phyloP scores from a whole-genome alignment of 23 tunicate genomes.

The Pegea sp. region DNA sequence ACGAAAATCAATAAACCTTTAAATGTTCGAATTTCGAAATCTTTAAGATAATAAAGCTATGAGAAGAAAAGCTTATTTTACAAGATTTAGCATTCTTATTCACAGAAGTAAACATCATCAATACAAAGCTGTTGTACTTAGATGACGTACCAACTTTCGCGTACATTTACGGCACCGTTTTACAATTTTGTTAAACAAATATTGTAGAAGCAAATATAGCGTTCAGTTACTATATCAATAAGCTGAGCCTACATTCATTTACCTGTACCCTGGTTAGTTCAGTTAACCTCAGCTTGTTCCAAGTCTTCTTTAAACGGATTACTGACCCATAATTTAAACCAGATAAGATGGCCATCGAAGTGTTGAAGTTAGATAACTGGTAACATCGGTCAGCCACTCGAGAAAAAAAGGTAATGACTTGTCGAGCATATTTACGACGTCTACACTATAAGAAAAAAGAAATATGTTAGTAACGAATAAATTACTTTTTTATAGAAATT shows the following conservation, averaged over 20 bases:
- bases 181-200: too few relatives aligned
- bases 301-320: constrained; percentile 51
- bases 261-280: constrained; percentile 63
- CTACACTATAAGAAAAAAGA: constrained; percentile 39
- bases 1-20: too few relatives aligned
- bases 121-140: background rate
- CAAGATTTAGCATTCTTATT: too few relatives aligned
- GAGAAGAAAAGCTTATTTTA: too few relatives aligned
- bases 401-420: constrained; percentile 72
- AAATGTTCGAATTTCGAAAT: too few relatives aligned
- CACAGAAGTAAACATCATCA: too few relatives aligned
- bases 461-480: too few relatives aligned
- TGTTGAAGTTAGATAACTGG: constrained; percentile 80
- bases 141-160: background rate
- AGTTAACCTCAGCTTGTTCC: constrained; percentile 45
- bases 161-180: background rate
- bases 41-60: too few relatives aligned
- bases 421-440: constrained; percentile 54
- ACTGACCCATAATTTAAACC: constrained; percentile 84
- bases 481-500: too few relatives aligned
- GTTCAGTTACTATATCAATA: background rate
- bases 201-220: too few relatives aligned
- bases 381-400: constrained; percentile 59
- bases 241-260: background rate
- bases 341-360: constrained; percentile 80